phyloP scores from a whole-genome alignment of 2,888 invertebrate species.

The Drosophila demipolita region DNA sequence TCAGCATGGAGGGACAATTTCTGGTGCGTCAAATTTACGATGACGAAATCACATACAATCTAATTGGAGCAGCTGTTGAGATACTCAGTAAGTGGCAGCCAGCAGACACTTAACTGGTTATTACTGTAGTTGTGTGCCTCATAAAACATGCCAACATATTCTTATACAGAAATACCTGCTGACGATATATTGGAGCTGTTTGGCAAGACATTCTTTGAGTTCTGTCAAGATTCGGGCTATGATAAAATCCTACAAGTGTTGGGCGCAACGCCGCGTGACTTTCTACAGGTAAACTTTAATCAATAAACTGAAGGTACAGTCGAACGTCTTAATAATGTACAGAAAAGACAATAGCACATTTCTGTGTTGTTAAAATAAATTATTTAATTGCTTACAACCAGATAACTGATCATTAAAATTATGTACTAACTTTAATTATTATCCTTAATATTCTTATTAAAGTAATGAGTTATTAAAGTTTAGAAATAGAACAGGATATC shows the following conservation, averaged over 20 bases:
- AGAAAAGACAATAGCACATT: no score
- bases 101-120: conserved; percentile 19
- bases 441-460: not conserved
- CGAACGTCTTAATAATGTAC: not conserved
- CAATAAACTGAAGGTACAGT: not conserved
- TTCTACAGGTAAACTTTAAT: conserved; percentile 90
- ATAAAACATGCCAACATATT: conserved; percentile 17
- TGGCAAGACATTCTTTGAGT: conserved; percentile 97
- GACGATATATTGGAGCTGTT: conserved; percentile 95
- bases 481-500: not conserved
- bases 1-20: conserved; percentile 98
- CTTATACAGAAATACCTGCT: conserved; percentile 92
- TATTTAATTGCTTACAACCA: not conserved
- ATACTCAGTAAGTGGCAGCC: conserved; percentile 91
- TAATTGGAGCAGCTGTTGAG: conserved; percentile 96
- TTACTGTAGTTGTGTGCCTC: conserved; percentile 19
- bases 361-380: not conserved
- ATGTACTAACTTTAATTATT: not conserved
- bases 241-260: conserved; percentile 97
- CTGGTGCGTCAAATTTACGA: conserved; percentile 97
- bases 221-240: conserved; percentile 98
- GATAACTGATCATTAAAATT: not conserved
- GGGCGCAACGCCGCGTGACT: conserved; percentile 97
- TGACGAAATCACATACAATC: conserved; percentile 96
- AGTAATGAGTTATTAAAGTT: not conserved